These are phyloP conservation scores for Alexandromys fortis DNA, from an alignment of 2,113 vertebrate species.

Conservation along the genomic window DNA sequence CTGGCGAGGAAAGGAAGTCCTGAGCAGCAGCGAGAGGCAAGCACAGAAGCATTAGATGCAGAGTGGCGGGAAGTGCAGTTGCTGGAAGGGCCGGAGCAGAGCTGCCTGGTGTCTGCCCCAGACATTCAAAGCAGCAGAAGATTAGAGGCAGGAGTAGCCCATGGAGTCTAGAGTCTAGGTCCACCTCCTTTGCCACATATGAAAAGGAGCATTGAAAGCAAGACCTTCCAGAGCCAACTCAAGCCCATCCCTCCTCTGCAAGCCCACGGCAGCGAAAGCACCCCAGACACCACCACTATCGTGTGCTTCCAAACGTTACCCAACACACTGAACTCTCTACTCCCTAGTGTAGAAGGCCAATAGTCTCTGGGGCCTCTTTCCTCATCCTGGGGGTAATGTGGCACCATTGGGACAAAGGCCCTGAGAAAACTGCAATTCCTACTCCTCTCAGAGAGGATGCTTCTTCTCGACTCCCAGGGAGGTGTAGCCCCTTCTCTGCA, in stretches of 20 bases:
- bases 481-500: background rate
- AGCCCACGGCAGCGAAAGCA: background rate
- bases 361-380: background rate
- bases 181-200: background rate
- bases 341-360: background rate
- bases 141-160: background rate
- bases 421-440: background rate
- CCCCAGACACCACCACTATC: background rate
- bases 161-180: background rate
- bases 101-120: background rate
- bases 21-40: slow-evolving; percentile 64
- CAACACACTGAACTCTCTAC: background rate
- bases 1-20: slow-evolving; percentile 64
- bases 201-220: background rate
- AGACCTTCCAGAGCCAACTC: background rate
- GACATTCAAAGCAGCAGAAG: slow-evolving; percentile 8
- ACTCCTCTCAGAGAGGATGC: background rate
- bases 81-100: background rate
- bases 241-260: background rate
- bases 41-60: slow-evolving; percentile 69
- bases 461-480: background rate
- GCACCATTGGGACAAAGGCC: background rate
- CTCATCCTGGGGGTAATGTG: background rate
- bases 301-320: background rate
- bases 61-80: background rate